Percentiles rank a stretch among this genome's conserved stretches.
These are phyloP conservation scores for Allygus modestus DNA, from an alignment of 2,888 invertebrate genomes.

Conservation along the genomic window DNA sequence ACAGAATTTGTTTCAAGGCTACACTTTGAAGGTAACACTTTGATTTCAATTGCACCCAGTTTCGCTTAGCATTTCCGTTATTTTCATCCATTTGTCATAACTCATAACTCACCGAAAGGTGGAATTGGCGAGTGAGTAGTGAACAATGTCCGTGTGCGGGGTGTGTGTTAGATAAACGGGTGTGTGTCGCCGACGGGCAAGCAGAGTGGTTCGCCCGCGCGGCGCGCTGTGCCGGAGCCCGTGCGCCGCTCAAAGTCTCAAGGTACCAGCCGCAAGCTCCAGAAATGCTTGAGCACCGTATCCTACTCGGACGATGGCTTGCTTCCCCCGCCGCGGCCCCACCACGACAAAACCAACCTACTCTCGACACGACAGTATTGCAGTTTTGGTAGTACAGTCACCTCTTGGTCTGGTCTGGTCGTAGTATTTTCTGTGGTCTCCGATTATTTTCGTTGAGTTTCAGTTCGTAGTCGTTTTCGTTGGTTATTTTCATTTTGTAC, in stretches of 20 bases:
- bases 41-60: too few species aligned
- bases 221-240: constrained; percentile 76
- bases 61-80: too few species aligned
- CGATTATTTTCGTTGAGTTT: constrained; percentile 46
- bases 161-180: constrained; percentile 83
- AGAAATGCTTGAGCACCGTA: constrained; percentile 94
- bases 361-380: constrained; percentile 94
- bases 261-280: constrained; percentile 92
- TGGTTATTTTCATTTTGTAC: constrained; percentile 32
- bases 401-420: constrained; percentile 72
- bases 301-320: constrained; percentile 83
- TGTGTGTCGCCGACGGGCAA: constrained; percentile 81
- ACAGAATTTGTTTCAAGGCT: too few species aligned
- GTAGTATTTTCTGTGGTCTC: constrained; percentile 59
- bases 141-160: constrained; percentile 61
- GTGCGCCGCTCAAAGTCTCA: constrained; percentile 94
- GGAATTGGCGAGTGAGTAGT: constrained; percentile 20
- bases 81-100: too few species aligned
- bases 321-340: constrained; percentile 74
- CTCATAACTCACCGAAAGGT: too few species aligned
- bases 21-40: too few species aligned
- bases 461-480: constrained; percentile 52
- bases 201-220: constrained; percentile 73
- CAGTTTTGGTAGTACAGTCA: constrained; percentile 96
- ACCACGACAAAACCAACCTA: constrained; percentile 77